Conservation (phyloP, 2,797 vertebrate genomes). For the Poecilia wingei region DNA sequence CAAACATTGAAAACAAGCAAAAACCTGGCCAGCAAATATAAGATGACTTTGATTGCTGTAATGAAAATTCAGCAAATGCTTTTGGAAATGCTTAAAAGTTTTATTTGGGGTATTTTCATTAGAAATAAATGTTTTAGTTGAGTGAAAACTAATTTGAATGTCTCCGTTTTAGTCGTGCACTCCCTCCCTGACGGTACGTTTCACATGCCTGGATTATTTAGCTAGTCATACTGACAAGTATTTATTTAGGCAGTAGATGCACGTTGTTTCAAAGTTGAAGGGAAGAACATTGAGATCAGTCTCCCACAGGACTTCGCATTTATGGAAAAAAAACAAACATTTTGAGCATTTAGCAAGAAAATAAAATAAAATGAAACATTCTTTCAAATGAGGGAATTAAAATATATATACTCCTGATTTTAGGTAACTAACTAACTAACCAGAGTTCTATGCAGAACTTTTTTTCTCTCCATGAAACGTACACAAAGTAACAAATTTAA, state of each 20-base stretch:
- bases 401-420: neutral
- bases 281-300: neutral
- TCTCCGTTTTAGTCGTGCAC: neutral
- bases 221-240: no score
- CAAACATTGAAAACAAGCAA: neutral
- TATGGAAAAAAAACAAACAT: neutral
- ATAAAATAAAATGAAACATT: neutral
- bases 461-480: neutral
- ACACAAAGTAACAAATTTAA: slow-evolving; percentile 10
- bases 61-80: neutral
- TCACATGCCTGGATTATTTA: neutral
- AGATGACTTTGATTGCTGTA: neutral
- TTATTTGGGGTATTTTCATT: no score
- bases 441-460: neutral
- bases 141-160: neutral
- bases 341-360: neutral
- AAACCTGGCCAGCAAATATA: neutral
- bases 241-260: neutral
- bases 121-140: neutral
- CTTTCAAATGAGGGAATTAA: neutral
- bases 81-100: neutral
- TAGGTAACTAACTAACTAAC: neutral
- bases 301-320: neutral
- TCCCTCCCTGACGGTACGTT: neutral
- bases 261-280: neutral